These are phyloP conservation scores for Anguilla japonica DNA, from an alignment of 2,113 vertebrate species.

Conservation along the genomic window DNA sequence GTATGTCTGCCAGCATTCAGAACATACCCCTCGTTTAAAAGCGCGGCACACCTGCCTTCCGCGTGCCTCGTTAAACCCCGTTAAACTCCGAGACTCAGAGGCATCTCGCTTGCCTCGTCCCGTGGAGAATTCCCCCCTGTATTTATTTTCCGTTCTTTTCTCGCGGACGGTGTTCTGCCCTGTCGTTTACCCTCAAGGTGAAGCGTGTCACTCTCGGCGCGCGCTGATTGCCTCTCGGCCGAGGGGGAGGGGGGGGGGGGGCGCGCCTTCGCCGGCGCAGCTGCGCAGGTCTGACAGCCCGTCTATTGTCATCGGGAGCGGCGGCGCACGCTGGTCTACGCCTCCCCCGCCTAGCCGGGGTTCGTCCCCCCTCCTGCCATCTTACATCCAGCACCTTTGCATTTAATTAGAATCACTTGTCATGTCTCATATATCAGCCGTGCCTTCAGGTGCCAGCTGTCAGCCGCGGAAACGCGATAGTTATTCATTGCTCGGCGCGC, in stretches of 20 bases:
- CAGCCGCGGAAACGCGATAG: conserved; percentile 77
- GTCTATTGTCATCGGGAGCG: conserved; percentile 64
- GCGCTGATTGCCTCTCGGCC: conserved; percentile 13
- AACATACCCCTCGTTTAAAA: not conserved
- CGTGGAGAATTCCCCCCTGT: conserved; percentile 26
- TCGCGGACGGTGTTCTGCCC: conserved; percentile 55
- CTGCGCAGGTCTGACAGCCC: conserved; percentile 69
- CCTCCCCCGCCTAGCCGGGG: conserved; percentile 61
- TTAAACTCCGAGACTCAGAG: conserved; percentile 41
- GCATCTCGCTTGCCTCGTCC: conserved; percentile 46
- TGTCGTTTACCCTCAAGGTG: conserved; percentile 70
- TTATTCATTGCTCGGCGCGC: conserved; percentile 73
- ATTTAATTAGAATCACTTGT: conserved; percentile 82
- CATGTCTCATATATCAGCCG: conserved; percentile 80
- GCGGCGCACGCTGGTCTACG: conserved; percentile 58
- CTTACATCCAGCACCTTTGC: conserved; percentile 74
- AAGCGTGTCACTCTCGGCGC: conserved; percentile 65
- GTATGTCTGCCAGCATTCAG: not conserved
- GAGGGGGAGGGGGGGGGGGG: conserved; percentile 51
- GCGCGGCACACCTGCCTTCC: conserved; percentile 38
- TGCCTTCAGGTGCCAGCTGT: conserved; percentile 77
- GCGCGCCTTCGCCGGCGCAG: conserved; percentile 63
- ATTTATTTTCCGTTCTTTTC: conserved; percentile 66
- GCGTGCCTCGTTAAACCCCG: conserved; percentile 61
- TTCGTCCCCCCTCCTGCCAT: conserved; percentile 76